phyloP scores from a whole-genome alignment of 2,797 vertebrate genomes.

The Selene dorsalis region DNA sequence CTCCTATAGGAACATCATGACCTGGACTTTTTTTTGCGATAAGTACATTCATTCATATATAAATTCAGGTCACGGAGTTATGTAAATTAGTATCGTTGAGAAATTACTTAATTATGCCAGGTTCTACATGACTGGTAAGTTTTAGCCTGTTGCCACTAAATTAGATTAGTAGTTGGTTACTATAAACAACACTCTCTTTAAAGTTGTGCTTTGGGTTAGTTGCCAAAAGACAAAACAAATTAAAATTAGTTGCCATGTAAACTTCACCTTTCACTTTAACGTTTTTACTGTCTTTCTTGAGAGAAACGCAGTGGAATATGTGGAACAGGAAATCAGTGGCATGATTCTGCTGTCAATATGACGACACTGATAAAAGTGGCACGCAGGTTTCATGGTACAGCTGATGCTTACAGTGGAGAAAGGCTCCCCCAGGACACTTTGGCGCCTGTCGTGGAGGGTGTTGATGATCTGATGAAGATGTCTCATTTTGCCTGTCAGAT shows the following conservation, averaged over 20 bases:
- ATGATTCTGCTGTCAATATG: background rate
- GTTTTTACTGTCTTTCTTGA: slow-evolving; percentile 9
- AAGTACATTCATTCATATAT: background rate
- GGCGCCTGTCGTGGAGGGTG: slow-evolving; percentile 67
- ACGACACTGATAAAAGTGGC: slow-evolving; percentile 37
- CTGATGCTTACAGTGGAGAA: slow-evolving; percentile 47
- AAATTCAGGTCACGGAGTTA: background rate
- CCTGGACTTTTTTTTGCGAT: background rate
- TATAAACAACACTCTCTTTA: background rate
- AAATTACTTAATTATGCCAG: background rate
- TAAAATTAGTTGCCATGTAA: background rate
- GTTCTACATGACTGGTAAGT: background rate
- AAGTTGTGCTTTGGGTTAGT: background rate
- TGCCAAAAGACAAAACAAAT: background rate
- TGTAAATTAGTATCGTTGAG: background rate
- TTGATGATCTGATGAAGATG: slow-evolving; percentile 82
- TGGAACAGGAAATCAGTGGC: slow-evolving; percentile 20
- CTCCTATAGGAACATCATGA: background rate
- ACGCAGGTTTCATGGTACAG: slow-evolving; percentile 33
- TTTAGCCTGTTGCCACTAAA: background rate
- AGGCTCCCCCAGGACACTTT: slow-evolving; percentile 65
- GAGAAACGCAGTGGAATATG: background rate
- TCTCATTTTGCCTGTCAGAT: slow-evolving; percentile 80
- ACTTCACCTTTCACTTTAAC: background rate
- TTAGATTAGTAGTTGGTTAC: background rate